Conservation (phyloP, 2,797 vertebrate genomes). For the Salarias fasciatus region DNA sequence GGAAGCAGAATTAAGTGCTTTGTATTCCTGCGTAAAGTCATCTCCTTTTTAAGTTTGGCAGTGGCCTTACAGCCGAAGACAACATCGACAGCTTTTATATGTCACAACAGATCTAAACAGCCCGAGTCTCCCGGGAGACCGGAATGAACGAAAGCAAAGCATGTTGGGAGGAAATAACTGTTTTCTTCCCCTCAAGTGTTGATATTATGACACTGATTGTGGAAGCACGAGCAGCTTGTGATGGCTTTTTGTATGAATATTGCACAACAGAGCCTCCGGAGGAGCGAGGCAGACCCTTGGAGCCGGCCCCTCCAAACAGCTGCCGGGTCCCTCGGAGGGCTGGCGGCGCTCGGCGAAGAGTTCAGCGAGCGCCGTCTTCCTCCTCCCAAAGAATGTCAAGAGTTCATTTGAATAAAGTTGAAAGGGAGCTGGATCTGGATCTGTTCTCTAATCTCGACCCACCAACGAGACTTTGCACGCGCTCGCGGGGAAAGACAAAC, state of each 20-base stretch:
- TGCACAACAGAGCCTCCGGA: constrained; percentile 61
- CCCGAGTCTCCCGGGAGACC: constrained; percentile 35
- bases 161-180: constrained; percentile 49
- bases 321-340: constrained; percentile 45
- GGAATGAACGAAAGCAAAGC: constrained; percentile 41
- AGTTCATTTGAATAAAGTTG: constrained; percentile 75
- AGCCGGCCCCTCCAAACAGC: constrained; percentile 58
- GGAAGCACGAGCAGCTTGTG: constrained; percentile 44
- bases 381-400: constrained; percentile 50
- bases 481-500: constrained; percentile 72
- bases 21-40: constrained; percentile 13
- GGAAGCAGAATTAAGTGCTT: constrained; percentile 25
- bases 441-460: constrained; percentile 61
- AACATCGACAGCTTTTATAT: constrained; percentile 43
- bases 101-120: constrained; percentile 39
- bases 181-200: constrained; percentile 45
- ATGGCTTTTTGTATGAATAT: constrained; percentile 55
- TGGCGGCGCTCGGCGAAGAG: constrained; percentile 30
- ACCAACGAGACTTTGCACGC: constrained; percentile 48
- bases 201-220: constrained; percentile 45
- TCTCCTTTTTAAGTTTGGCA: constrained; percentile 8
- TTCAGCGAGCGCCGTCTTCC: constrained; percentile 40
- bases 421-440: constrained; percentile 60
- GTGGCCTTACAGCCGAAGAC: constrained; percentile 31
- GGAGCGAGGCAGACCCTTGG: constrained; percentile 35